Evolutionary conservation across 2,113 vertebrate species (phyloP).

Genomic region (Suncus etruscus): DNA sequence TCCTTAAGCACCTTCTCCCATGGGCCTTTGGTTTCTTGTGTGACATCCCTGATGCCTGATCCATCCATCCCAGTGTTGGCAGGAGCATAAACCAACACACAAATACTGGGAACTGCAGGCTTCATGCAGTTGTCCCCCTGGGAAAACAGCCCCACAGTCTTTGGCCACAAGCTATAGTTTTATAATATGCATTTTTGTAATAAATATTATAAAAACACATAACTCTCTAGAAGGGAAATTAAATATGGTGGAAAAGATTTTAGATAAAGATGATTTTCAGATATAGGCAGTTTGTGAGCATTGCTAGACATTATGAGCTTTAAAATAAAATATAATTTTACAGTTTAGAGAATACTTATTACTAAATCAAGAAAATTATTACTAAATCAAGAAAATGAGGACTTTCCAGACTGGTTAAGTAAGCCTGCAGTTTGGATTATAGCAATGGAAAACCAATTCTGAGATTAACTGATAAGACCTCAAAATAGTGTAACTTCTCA

Average conservation of each 20-base stretch:
- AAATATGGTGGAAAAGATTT: not conserved
- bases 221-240: not conserved
- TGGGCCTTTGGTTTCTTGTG: no score
- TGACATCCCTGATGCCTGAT: no score
- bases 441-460: not conserved
- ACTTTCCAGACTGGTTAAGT: not conserved
- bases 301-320: not conserved
- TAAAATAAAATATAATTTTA: not conserved
- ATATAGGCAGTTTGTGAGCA: not conserved
- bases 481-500: not conserved
- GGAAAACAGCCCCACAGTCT: not conserved
- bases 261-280: no score
- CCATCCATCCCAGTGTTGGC: no score
- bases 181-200: not conserved
- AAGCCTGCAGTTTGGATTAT: conserved; percentile 6
- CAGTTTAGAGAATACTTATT: not conserved
- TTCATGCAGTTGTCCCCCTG: no score
- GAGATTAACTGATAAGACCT: not conserved
- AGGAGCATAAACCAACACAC: no score
- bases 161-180: not conserved
- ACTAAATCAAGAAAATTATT: not conserved
- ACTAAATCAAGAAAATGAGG: not conserved
- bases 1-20: no score
- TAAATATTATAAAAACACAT: not conserved
- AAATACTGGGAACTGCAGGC: no score